phyloP scores from a whole-genome alignment of 1,140 invertebrate genomes.

The Patella vulgata region DNA sequence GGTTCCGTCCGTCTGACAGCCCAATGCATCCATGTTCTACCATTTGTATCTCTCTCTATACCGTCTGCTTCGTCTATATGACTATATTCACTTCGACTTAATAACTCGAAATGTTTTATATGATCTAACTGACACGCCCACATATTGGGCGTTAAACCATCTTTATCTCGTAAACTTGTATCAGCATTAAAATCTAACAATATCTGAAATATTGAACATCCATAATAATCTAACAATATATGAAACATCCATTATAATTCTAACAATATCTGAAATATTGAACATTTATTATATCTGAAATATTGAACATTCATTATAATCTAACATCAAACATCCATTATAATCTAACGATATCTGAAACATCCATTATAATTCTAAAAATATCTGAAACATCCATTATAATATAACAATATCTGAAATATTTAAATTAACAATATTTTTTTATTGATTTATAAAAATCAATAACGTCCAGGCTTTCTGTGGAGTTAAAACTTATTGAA shows the following conservation, averaged over 20 bases:
- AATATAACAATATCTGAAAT: neutral
- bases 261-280: slow-evolving; percentile 52
- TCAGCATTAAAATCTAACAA: slow-evolving; percentile 52
- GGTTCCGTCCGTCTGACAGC: slow-evolving; percentile 62
- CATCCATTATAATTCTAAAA: slow-evolving; percentile 56
- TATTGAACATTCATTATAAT: too few relatives aligned
- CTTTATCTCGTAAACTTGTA: slow-evolving; percentile 58
- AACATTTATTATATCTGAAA: neutral
- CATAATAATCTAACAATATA: slow-evolving; percentile 18
- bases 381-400: slow-evolving; percentile 41
- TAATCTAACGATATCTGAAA: slow-evolving; percentile 52
- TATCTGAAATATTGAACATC: slow-evolving; percentile 41
- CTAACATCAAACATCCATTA: slow-evolving; percentile 20
- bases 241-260: slow-evolving; percentile 36
- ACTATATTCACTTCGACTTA: slow-evolving; percentile 46
- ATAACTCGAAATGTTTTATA: slow-evolving; percentile 63
- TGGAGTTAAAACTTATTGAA: too few relatives aligned
- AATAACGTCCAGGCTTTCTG: too few relatives aligned
- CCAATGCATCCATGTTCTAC: slow-evolving; percentile 67
- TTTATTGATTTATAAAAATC: too few relatives aligned
- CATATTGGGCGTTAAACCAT: slow-evolving; percentile 66
- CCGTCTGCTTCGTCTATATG: slow-evolving; percentile 52
- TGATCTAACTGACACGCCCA: slow-evolving; percentile 67
- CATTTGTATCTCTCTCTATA: slow-evolving; percentile 61
- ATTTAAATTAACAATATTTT: too few relatives aligned